Percentiles rank a stretch among this genome's conserved stretches.
These are phyloP conservation scores for Xylota segnis DNA, from an alignment of 2,888 invertebrate species.

Conservation along the genomic window DNA sequence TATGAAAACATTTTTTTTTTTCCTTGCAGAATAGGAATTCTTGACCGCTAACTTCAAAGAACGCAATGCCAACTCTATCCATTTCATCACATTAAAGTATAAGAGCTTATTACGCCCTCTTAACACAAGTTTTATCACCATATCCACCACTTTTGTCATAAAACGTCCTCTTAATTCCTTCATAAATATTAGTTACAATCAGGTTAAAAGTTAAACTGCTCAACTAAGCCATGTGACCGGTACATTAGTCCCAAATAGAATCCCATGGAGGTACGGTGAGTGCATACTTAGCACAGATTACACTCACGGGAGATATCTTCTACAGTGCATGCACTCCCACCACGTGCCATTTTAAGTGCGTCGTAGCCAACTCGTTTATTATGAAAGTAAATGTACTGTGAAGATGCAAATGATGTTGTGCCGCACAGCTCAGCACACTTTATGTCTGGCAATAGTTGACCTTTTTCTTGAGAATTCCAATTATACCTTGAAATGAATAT, in stretches of 20 bases:
- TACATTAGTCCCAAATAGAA: neutral
- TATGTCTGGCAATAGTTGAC: neutral
- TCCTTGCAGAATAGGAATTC: no score
- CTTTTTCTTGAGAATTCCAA: neutral
- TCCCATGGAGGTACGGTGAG: neutral
- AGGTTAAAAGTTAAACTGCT: conserved; percentile 13
- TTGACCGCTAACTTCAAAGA: neutral
- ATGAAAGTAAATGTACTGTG: conserved; percentile 2
- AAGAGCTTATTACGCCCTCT: neutral
- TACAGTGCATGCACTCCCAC: neutral
- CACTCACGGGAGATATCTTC: neutral
- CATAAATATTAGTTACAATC: conserved; percentile 8
- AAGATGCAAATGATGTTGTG: conserved; percentile 14
- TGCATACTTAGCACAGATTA: conserved; percentile 13
- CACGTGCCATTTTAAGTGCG: conserved; percentile 13
- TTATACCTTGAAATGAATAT: neutral
- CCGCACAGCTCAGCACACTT: neutral
- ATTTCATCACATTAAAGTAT: neutral
- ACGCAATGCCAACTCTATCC: neutral
- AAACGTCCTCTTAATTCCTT: neutral
- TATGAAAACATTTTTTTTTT: no score
- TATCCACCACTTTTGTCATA: neutral
- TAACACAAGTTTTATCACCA: neutral
- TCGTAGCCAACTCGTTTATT: conserved; percentile 4
- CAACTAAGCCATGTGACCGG: conserved; percentile 17